Evolutionary conservation across 2,797 vertebrate species (phyloP).

Genomic region (Propithecus perrieri): DNA sequence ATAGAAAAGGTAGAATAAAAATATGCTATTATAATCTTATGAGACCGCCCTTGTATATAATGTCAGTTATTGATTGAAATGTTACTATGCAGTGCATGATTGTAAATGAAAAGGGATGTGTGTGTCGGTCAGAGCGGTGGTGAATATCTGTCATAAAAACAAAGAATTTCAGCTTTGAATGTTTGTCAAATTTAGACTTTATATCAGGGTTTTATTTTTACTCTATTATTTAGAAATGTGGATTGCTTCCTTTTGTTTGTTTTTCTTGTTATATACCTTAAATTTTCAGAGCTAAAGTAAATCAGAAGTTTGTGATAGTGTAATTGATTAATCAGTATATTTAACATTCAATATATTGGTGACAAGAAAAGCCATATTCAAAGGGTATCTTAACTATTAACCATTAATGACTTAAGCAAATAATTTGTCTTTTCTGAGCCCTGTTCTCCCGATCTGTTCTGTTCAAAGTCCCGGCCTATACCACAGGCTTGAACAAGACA

Average conservation of each 20-base stretch:
- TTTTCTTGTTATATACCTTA: background rate
- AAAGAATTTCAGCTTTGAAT: background rate
- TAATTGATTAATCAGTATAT: background rate
- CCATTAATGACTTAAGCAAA: background rate
- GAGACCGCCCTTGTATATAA: no score
- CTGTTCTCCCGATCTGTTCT: background rate
- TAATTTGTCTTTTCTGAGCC: background rate
- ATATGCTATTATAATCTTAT: background rate
- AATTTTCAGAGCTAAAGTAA: background rate
- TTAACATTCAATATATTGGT: background rate
- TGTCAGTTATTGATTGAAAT: background rate
- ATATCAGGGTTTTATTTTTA: background rate
- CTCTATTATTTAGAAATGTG: background rate
- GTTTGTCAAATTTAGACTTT: background rate
- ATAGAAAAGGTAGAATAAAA: background rate
- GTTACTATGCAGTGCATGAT: background rate
- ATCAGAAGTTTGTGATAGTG: background rate
- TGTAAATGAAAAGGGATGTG: background rate
- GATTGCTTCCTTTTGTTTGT: background rate
- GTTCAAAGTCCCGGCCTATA: background rate
- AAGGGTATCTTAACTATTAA: background rate
- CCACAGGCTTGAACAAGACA: background rate
- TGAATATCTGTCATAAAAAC: background rate
- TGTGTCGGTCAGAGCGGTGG: fast-evolving
- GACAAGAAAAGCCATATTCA: background rate